Conservation (phyloP, 2,113 vertebrate species). For the Balaenoptera acutorostrata region DNA sequence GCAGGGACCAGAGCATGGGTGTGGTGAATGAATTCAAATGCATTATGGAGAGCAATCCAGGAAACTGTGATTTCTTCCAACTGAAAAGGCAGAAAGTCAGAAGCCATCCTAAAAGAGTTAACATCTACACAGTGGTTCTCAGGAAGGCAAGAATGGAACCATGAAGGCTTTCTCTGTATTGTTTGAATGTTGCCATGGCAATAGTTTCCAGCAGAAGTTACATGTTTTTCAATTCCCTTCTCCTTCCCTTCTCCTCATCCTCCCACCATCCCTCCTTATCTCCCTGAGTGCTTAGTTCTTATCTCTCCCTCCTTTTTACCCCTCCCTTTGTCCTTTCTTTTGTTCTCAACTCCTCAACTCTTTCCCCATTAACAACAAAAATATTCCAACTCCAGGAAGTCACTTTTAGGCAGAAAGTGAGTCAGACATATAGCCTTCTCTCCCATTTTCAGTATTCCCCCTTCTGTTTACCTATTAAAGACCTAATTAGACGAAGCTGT, state of each 20-base stretch:
- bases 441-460: not conserved
- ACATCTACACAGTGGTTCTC: slow-evolving; percentile 72
- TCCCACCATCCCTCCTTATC: not conserved
- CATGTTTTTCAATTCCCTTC: slow-evolving; percentile 72
- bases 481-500: slow-evolving; percentile 58
- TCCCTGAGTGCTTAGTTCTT: not conserved
- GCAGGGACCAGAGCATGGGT: not conserved
- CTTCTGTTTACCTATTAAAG: slow-evolving; percentile 53
- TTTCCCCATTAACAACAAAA: not conserved
- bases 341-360: not conserved
- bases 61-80: not conserved
- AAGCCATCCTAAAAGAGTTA: slow-evolving; percentile 49
- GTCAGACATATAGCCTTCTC: not conserved
- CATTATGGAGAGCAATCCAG: not conserved
- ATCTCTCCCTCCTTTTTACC: not conserved
- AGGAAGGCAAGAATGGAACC: slow-evolving; percentile 73
- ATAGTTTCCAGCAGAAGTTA: slow-evolving; percentile 78
- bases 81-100: slow-evolving; percentile 7
- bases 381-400: not conserved
- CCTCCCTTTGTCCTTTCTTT: not conserved
- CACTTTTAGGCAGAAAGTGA: not conserved
- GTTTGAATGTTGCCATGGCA: slow-evolving; percentile 85
- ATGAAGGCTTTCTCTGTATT: slow-evolving; percentile 81
- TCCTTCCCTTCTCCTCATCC: slow-evolving; percentile 11
- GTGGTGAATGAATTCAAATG: not conserved